These are phyloP conservation scores for Clinocottus analis DNA, from an alignment of 2,113 vertebrate species.

Conservation along the genomic window DNA sequence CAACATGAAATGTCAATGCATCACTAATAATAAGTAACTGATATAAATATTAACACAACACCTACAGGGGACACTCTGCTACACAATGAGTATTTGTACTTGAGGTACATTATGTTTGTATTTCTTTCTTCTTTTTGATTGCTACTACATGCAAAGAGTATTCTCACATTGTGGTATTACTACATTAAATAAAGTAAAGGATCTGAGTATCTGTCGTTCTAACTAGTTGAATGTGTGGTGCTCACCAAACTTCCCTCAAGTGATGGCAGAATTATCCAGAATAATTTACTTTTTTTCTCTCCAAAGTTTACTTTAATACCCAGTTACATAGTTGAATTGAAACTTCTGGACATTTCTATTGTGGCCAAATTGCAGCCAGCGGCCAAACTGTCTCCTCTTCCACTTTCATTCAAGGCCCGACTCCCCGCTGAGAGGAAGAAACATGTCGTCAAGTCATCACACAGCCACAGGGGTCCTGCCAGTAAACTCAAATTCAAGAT, in stretches of 20 bases:
- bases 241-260: background rate
- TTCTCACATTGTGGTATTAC: background rate
- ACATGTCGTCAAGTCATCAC: slow-evolving; percentile 69
- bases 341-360: slow-evolving; percentile 55
- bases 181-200: background rate
- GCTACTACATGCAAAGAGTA: background rate
- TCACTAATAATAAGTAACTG: too few relatives aligned
- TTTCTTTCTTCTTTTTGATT: background rate
- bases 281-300: too few relatives aligned
- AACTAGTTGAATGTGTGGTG: background rate
- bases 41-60: background rate
- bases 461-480: slow-evolving; percentile 56
- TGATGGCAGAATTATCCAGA: background rate
- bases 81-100: background rate
- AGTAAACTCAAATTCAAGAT: slow-evolving; percentile 22
- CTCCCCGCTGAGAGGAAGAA: slow-evolving; percentile 74
- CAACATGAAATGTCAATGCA: too few relatives aligned
- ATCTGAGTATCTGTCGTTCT: background rate
- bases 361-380: slow-evolving; percentile 76
- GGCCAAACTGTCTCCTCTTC: slow-evolving; percentile 76
- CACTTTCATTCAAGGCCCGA: slow-evolving; percentile 48
- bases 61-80: background rate
- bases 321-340: background rate
- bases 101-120: background rate
- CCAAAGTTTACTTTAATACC: background rate